Base-by-base conservation (phyloP, 2,113 vertebrate species). In the Xiphophorus couchianus region DNA sequence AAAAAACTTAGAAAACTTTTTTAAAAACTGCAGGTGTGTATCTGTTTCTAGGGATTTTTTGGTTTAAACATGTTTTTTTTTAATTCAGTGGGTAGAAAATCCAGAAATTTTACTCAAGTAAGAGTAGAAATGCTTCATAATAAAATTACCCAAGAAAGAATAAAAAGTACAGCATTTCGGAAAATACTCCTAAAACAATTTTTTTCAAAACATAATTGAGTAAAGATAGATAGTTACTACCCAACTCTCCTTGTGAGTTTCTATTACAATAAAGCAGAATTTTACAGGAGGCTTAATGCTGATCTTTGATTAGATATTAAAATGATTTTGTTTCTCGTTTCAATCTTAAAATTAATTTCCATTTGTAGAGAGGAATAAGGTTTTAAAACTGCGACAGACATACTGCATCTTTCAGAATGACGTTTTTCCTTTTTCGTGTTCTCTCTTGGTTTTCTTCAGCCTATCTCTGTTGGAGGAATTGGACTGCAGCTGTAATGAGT, bases 401-500 rank as follows among this genome's bases (percentile, higher is more conserved):
- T 62, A 48, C 28, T 72, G 37, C 28, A 35, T 27, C 31, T 48
- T 27, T 28, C 54, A 27, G 58, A 81, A 30, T 82, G 31, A 83
- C 79, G 78, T 69, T 12, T 12, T 19, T 39, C 66, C 30, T 73
- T 48, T 71, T 35, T 73, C 64, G 44, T 14, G 73, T 68, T 73
- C 60, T 80, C 42, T 81, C 58, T 85, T 73, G 71, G 64, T 81
- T 11, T 66, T 64, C 29, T 70, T 13, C 95, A 99, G 98, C 94
- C 92, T 99, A 86, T 98, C 97, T 87, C 90, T 99, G 69, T 86
- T 99, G 94, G 98, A 99, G 94, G 98, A 99, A 85, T 96, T 99
- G 84, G 98, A 99, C 94, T 98, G 97, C 89, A 99, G 98, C 94
- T 98, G 98, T 90, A 99, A 99, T 77, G 98, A 99, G 90, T 84